Base-by-base conservation (phyloP, 64 coral and sea anemone species). In the Stichodactyla mertensii region DNA sequence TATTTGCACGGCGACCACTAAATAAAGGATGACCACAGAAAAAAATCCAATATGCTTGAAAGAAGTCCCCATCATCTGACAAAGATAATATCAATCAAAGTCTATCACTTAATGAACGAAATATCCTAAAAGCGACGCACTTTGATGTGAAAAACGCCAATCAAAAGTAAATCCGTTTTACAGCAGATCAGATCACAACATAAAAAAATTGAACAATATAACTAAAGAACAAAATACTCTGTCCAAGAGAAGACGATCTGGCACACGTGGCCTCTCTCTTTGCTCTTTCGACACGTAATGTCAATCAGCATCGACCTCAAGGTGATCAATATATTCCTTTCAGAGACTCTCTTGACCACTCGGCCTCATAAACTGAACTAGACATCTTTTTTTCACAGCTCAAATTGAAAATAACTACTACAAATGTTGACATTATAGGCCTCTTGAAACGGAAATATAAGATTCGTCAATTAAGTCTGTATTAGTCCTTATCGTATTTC, bases 371-470 rank as follows among this genome's bases (percentile, higher is more conserved):
- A 45, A 45, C 36, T 45, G 36, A 45, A 66, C 4, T 66, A 20
- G 18, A 66, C 4, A 66, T 22, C 4, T 22, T 74, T 31, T 31
- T 74, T 13, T 74, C 24, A 13, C 24, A 26, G 24, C 9, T 20
- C 69, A 31, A 74, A 74, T 74, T 23, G 12, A 74, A 74, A 70
- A 31, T 5, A 11, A 4, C 69, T 13, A 31, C n/a, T 74, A 31
- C 22, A 31, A 74, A 74, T 31, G 23, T 31, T 74, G 69, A 74
- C 69, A 31, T 23, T 13, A 12, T 20, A 12, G 27, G 12, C 7
- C 69, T 69, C 23, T 74, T 74, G 69, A 74, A 74, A 74, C 69
- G 69, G 69, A 74, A 74, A 74, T 74, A n/a, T 74, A 74, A 31
- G 69, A 31, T 74, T 74, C 27, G 20, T 36, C 69, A 74, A 74